Conservation (phyloP, 35 echinoderm and acorn worm genomes). For the Apostichopus japonicus region DNA sequence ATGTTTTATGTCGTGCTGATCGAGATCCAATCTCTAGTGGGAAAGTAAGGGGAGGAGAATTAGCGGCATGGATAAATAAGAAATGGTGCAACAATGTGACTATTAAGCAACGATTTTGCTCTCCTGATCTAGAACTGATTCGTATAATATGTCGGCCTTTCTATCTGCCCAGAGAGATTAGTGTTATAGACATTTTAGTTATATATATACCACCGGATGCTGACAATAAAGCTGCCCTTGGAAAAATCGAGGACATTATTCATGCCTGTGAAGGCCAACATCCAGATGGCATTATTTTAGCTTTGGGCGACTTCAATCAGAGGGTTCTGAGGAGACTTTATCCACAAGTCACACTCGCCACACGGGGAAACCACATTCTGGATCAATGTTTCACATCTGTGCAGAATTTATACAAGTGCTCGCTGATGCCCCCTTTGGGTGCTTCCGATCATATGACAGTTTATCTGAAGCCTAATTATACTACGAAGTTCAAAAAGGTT, state of each 20-base stretch:
- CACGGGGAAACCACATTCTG: too few relatives aligned
- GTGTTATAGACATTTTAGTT: neutral
- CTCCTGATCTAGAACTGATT: neutral
- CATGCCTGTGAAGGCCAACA: neutral
- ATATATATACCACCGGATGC: neutral
- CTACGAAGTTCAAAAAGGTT: too few relatives aligned
- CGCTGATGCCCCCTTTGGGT: too few relatives aligned
- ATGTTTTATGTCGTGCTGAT: constrained; percentile 11
- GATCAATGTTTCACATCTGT: too few relatives aligned
- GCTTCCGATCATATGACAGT: too few relatives aligned
- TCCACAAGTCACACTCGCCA: too few relatives aligned
- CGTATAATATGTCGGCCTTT: neutral
- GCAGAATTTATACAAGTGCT: too few relatives aligned
- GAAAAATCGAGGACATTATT: neutral
- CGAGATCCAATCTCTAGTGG: neutral
- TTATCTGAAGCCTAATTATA: too few relatives aligned
- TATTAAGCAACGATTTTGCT: neutral
- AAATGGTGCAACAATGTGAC: constrained; percentile 14
- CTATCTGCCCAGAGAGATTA: neutral
- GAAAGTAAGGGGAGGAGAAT: neutral
- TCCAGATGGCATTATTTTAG: too few relatives aligned
- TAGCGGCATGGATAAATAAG: constrained; percentile 12
- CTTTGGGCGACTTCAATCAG: too few relatives aligned
- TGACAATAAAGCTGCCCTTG: constrained; percentile 7
- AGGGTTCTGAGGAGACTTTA: too few relatives aligned